Evolutionary conservation across 1,140 invertebrate genomes (phyloP).

Genomic region (Zaprionus taronus): DNA sequence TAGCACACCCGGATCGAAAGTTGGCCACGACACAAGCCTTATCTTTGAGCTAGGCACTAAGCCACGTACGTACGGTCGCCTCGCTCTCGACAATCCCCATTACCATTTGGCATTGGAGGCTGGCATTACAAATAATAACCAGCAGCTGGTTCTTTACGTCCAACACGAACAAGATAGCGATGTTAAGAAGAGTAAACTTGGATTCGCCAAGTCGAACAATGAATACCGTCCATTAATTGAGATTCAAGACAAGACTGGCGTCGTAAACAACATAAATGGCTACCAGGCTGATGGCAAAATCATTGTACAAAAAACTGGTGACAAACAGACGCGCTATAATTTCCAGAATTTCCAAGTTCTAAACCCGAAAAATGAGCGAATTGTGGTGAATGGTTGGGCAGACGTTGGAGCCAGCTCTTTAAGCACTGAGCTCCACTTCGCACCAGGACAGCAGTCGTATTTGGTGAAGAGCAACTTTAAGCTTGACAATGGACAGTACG

Average conservation of each 20-base stretch:
- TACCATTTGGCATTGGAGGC: slow-evolving; percentile 66
- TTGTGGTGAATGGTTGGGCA: slow-evolving; percentile 85
- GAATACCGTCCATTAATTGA: slow-evolving; percentile 90
- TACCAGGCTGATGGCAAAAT: slow-evolving; percentile 87
- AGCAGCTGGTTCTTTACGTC: slow-evolving; percentile 79
- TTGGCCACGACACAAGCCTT: slow-evolving; percentile 85
- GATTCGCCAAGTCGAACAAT: slow-evolving; percentile 86
- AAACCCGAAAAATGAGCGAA: slow-evolving; percentile 81
- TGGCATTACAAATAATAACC: slow-evolving; percentile 66
- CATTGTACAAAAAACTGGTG: slow-evolving; percentile 84
- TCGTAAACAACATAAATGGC: slow-evolving; percentile 84
- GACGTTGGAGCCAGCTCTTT: slow-evolving; percentile 48
- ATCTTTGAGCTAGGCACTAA: slow-evolving; percentile 62
- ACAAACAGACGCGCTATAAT: slow-evolving; percentile 85
- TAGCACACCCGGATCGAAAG: slow-evolving; percentile 89
- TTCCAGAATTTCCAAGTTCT: slow-evolving; percentile 87
- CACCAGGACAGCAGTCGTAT: slow-evolving; percentile 53
- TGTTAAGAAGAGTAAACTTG: slow-evolving; percentile 87
- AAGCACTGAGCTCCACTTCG: slow-evolving; percentile 54
- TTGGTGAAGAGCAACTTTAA: slow-evolving; percentile 61
- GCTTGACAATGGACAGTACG: slow-evolving; percentile 59
- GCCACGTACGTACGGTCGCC: slow-evolving; percentile 55
- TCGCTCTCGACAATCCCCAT: slow-evolving; percentile 62
- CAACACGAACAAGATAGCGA: slow-evolving; percentile 86
- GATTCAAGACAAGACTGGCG: slow-evolving; percentile 86